phyloP scores from a whole-genome alignment of 2,888 invertebrate species.

The Camponotus fellah region DNA sequence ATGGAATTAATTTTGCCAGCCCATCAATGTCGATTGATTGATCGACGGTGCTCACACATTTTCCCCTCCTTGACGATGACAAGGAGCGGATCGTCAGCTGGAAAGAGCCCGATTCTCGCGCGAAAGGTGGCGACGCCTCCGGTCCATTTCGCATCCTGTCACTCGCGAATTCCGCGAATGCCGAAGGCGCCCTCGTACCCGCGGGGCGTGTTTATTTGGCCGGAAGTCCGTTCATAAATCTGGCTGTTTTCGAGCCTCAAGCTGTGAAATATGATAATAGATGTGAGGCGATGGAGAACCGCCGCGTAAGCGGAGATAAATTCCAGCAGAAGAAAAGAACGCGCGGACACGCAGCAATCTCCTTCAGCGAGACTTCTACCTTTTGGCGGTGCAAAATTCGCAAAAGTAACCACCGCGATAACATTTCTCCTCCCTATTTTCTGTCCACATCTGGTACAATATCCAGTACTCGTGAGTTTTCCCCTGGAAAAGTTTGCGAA shows the following conservation, averaged over 20 bases:
- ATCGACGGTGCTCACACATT: slow-evolving; percentile 44
- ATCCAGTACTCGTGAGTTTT: slow-evolving; percentile 71
- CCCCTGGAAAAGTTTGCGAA: slow-evolving; percentile 80
- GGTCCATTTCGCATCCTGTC: slow-evolving; percentile 83
- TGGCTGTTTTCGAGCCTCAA: slow-evolving; percentile 82
- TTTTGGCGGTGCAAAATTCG: slow-evolving; percentile 57
- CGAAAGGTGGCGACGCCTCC: slow-evolving; percentile 59
- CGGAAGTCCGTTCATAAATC: slow-evolving; percentile 84
- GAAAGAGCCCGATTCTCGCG: slow-evolving; percentile 61
- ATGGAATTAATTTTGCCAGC: slow-evolving; percentile 54
- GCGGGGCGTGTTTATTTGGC: slow-evolving; percentile 81
- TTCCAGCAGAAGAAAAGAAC: slow-evolving; percentile 65
- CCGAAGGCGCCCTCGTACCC: slow-evolving; percentile 65
- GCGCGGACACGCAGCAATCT: slow-evolving; percentile 58
- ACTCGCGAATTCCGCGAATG: slow-evolving; percentile 74
- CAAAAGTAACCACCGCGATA: slow-evolving; percentile 64
- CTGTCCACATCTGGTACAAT: slow-evolving; percentile 18
- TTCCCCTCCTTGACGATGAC: slow-evolving; percentile 50
- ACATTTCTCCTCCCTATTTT: slow-evolving; percentile 24
- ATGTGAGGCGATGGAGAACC: slow-evolving; percentile 78
- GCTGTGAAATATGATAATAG: slow-evolving; percentile 83
- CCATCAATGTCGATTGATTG: slow-evolving; percentile 56
- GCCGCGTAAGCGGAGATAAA: slow-evolving; percentile 77
- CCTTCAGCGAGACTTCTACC: slow-evolving; percentile 59
- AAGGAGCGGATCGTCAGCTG: slow-evolving; percentile 57